phyloP scores from a whole-genome alignment of 2,113 vertebrate species.

The Corapipo altera region DNA sequence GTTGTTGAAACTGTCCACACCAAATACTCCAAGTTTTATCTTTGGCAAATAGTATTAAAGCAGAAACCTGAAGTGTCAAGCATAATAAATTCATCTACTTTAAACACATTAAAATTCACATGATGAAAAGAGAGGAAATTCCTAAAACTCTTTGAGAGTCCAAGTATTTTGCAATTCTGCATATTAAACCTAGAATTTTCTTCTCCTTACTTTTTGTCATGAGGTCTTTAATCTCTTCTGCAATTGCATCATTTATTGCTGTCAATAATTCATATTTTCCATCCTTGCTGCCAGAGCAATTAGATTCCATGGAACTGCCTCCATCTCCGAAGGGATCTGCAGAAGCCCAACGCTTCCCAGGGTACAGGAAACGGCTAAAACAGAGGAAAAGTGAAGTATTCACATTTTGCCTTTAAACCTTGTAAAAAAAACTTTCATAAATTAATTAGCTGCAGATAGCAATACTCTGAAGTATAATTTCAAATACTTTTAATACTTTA shows the following conservation, averaged over 20 bases:
- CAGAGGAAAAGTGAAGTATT: background rate
- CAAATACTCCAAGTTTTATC: background rate
- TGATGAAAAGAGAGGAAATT: background rate
- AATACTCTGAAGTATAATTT: background rate
- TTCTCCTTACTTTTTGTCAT: conserved; percentile 84
- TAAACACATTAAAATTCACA: background rate
- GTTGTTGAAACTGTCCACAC: background rate
- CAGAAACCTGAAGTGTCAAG: background rate
- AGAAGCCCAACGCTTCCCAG: conserved; percentile 79
- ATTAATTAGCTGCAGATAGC: background rate
- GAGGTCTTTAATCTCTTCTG: conserved; percentile 88
- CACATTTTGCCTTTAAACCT: background rate
- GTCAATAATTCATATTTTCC: conserved; percentile 94
- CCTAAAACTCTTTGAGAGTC: background rate
- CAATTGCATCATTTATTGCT: conserved; percentile 86
- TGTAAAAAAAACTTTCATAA: background rate
- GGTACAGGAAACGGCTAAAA: conserved; percentile 90
- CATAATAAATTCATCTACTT: background rate
- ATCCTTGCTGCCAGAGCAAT: conserved; percentile 81
- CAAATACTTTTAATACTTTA: background rate
- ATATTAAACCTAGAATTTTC: background rate
- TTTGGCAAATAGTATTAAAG: background rate
- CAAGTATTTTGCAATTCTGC: background rate
- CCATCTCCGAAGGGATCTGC: conserved; percentile 76
- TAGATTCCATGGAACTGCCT: conserved; percentile 63